phyloP scores from a whole-genome alignment of 2,888 invertebrate genomes.

The Rhaphigaster nebulosa region DNA sequence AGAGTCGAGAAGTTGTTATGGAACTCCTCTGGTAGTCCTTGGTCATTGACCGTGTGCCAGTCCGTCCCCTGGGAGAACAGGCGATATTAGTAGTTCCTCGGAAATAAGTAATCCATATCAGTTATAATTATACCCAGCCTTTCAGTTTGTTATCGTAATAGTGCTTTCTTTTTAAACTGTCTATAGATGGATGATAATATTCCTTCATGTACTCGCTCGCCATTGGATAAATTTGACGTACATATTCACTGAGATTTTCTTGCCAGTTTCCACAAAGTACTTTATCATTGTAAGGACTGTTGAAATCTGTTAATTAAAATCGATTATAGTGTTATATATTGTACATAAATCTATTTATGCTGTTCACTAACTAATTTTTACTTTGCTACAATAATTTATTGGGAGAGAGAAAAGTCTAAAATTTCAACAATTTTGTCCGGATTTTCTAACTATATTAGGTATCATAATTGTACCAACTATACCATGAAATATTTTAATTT shows the following conservation, averaged over 20 bases:
- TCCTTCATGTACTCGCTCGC: slow-evolving; percentile 2
- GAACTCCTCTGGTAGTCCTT: slow-evolving; percentile 38
- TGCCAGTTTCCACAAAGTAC: slow-evolving; percentile 48
- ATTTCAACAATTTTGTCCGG: no score
- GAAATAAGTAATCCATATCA: not conserved
- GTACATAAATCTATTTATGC: not conserved
- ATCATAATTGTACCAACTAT: no score
- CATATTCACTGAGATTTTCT: slow-evolving; percentile 13
- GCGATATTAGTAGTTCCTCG: not conserved
- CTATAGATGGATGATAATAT: not conserved
- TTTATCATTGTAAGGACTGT: slow-evolving; percentile 47
- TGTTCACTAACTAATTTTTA: not conserved
- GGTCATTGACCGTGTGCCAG: slow-evolving; percentile 36
- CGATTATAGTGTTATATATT: not conserved
- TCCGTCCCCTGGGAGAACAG: not conserved
- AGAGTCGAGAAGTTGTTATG: slow-evolving; percentile 52
- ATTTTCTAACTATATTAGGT: no score
- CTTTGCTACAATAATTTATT: no score
- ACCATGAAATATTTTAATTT: no score
- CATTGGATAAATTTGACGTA: not conserved
- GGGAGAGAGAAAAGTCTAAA: no score
- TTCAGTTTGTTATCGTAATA: slow-evolving; percentile 47
- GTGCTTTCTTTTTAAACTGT: not conserved
- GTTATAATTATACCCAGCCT: slow-evolving; percentile 24
- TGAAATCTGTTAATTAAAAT: slow-evolving; percentile 5